A percentile compares a stretch with the other conserved stretches of the same genome.
Evolutionary conservation across 2,113 vertebrate species (phyloP).

Genomic region (Notiomystis cincta): DNA sequence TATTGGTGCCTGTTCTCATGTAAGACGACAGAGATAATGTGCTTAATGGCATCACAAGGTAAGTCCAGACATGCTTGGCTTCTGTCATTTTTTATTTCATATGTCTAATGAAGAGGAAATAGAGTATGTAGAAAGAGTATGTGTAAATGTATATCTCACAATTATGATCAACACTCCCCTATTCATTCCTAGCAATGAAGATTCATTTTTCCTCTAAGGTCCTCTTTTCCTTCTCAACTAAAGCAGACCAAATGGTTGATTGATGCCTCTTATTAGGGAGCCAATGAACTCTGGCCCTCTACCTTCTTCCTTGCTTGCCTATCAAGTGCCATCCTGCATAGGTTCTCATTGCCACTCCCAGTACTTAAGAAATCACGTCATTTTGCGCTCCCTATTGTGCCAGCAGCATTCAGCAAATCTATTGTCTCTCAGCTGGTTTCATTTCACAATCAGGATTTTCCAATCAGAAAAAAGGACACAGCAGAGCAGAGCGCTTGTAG

Average conservation of each 20-base stretch:
- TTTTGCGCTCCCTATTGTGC: not conserved
- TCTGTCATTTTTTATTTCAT: not conserved
- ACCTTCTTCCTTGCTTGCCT: not conserved
- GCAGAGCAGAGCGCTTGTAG: not conserved
- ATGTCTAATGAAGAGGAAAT: not conserved
- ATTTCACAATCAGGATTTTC: not conserved
- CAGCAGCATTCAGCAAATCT: not conserved
- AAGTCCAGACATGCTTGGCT: not conserved
- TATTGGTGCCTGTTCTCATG: not conserved
- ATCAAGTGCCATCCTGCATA: not conserved
- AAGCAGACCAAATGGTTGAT: not conserved
- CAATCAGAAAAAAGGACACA: not conserved
- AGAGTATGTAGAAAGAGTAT: too few relatives aligned
- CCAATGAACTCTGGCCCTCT: not conserved
- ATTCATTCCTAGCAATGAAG: not conserved
- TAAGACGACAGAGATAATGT: not conserved
- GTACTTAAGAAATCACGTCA: not conserved
- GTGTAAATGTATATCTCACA: not conserved
- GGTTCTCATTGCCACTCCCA: not conserved
- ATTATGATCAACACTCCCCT: not conserved
- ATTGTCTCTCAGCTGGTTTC: not conserved
- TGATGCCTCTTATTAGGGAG: accelerated
- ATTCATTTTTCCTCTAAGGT: not conserved
- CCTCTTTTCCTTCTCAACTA: not conserved
- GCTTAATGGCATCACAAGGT: not conserved